These are phyloP conservation scores for Tanytarsus gracilentus DNA, from an alignment of 2,888 invertebrate genomes.

Conservation along the genomic window DNA sequence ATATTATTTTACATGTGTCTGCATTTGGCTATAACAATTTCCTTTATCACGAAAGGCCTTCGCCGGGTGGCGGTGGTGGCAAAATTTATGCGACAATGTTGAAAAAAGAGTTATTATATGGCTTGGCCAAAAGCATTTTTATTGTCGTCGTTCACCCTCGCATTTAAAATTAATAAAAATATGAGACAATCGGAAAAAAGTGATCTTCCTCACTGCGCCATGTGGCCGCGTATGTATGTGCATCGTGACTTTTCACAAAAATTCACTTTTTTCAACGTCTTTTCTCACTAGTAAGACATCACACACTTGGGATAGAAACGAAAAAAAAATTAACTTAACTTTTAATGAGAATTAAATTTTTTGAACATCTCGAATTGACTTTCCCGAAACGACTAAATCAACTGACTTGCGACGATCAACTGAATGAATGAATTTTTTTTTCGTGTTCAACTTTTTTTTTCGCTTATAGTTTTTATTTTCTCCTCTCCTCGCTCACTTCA, in stretches of 20 bases:
- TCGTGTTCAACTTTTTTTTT: conserved; percentile 12
- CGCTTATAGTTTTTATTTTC: conserved; percentile 8
- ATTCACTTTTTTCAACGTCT: too few species aligned
- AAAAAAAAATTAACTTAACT: neutral
- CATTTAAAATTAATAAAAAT: too few species aligned
- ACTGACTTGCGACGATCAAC: conserved; percentile 26
- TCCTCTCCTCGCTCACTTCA: too few species aligned
- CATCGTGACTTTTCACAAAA: too few species aligned
- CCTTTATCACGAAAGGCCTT: conserved; percentile 14
- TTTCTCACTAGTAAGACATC: too few species aligned
- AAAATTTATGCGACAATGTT: too few species aligned
- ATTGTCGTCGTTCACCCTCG: too few species aligned
- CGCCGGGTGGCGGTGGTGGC: neutral
- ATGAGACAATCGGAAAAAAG: too few species aligned
- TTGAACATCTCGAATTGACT: conserved; percentile 13
- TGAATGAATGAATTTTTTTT: conserved; percentile 24
- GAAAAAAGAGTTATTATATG: too few species aligned
- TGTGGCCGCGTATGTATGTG: too few species aligned
- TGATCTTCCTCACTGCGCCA: too few species aligned
- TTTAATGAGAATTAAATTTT: neutral
- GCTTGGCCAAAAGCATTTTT: too few species aligned
- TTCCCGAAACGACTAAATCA: conserved; percentile 26
- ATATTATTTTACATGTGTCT: conserved; percentile 18
- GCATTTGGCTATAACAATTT: conserved; percentile 14
- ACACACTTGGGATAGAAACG: neutral